A percentile compares a stretch with the other conserved stretches of the same genome.
Conservation (phyloP, 2,797 vertebrate species). For the Pogonophryne albipinna region DNA sequence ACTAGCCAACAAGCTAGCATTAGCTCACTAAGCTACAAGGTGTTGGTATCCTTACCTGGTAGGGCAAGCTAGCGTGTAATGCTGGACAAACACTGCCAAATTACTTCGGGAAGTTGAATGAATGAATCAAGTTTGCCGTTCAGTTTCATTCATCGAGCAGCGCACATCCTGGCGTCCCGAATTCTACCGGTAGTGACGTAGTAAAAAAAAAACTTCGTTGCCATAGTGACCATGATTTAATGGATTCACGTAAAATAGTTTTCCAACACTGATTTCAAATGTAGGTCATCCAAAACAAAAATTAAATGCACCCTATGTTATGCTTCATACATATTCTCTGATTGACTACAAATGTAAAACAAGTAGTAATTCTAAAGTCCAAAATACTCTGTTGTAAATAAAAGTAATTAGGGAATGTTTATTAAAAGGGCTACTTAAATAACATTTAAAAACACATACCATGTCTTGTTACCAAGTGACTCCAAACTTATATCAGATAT, state of each 20-base stretch:
- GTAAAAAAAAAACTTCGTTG: constrained; percentile 43
- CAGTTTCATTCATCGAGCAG: constrained; percentile 68
- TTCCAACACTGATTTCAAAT: background rate
- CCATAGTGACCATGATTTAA: constrained; percentile 49
- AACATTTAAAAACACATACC: too few relatives aligned
- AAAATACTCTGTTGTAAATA: too few relatives aligned
- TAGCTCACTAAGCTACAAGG: constrained; percentile 7
- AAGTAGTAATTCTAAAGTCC: too few relatives aligned
- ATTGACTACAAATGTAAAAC: too few relatives aligned
- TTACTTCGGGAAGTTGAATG: constrained; percentile 32
- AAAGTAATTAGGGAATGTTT: too few relatives aligned
- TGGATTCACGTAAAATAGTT: background rate
- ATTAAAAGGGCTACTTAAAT: too few relatives aligned
- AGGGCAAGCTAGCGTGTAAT: background rate
- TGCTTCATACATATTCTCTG: too few relatives aligned
- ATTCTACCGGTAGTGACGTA: constrained; percentile 75
- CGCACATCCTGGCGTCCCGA: constrained; percentile 68
- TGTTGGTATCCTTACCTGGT: constrained; percentile 50
- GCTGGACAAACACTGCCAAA: constrained; percentile 7
- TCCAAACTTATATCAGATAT: too few relatives aligned
- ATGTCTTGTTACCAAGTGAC: too few relatives aligned
- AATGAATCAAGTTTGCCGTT: constrained; percentile 60
- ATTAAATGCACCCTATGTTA: too few relatives aligned
- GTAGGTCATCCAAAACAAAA: too few relatives aligned
- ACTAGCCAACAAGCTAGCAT: constrained; percentile 29